These are phyloP conservation scores for Paradisaea rubra DNA, from an alignment of 2,113 vertebrate genomes.

Conservation along the genomic window DNA sequence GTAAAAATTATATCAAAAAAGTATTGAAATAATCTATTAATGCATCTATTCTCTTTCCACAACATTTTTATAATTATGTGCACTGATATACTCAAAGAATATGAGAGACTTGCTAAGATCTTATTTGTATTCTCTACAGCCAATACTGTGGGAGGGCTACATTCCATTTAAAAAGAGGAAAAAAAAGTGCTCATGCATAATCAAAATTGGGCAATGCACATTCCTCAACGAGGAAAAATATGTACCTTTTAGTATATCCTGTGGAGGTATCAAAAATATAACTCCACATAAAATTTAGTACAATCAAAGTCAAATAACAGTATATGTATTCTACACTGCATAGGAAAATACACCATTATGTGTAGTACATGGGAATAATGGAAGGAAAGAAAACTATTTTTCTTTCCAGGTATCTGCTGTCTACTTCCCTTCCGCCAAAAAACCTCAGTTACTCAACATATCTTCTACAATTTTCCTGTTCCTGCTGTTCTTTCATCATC, in stretches of 20 bases:
- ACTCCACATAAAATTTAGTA: not conserved
- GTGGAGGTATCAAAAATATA: not conserved
- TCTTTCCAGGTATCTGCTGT: not conserved
- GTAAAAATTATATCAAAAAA: not conserved
- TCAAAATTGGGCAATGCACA: not conserved
- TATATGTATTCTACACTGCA: not conserved
- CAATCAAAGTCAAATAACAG: not conserved
- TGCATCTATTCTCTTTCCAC: not conserved
- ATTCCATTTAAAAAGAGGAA: not conserved
- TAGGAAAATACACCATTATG: not conserved
- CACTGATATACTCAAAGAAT: not conserved
- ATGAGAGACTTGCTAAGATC: not conserved
- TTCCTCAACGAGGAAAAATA: not conserved
- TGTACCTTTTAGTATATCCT: not conserved
- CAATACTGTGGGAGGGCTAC: not conserved
- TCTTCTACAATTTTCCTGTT: not conserved
- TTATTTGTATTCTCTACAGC: not conserved
- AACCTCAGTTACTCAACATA: fast-evolving
- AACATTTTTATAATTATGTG: not conserved
- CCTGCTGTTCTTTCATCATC: not conserved
- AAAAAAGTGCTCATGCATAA: not conserved
- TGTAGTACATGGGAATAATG: not conserved
- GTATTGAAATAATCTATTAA: not conserved
- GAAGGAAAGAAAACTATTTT: not conserved
- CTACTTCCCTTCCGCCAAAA: not conserved